Base-by-base conservation (phyloP, 2,888 invertebrate genomes). In the Hydroisotoma schaefferi region DNA sequence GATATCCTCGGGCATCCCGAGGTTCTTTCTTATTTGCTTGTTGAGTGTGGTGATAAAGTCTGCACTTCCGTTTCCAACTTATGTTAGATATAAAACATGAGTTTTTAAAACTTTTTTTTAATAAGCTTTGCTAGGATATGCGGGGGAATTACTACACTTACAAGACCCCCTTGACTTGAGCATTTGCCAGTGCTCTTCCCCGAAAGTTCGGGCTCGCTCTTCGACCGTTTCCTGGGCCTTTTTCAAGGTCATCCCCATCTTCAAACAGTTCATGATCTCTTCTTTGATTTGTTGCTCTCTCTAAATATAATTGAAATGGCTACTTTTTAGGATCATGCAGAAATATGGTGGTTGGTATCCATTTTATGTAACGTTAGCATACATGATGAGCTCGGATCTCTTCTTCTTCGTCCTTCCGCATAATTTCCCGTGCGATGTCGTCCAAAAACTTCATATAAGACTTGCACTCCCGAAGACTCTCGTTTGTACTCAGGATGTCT, bases 191-290 rank as follows among this genome's bases (percentile, higher is more conserved):
- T 52, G 12, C 18, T 52, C 56, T 29, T 81, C 80, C 65, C 81
- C 79, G 23, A 84, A 74, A 69, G 81, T 80, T 62, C 83, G 82
- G 77, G 88, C 89, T 76, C 90, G 88, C 58, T 83, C 44, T 18
- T 59, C 52, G 2, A 67, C 59, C 28, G 53, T 51, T 8, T 8
- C 81, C 27, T 90, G 80, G 26, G 88, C 83, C 63, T 86, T 84
- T 73, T 88, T 83, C 26, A 90, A 77, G 2, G 87, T 86, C 70
- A 83, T 78, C 59, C 86, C 83, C 61, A 89, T 82, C 73, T 85
- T 85, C 75, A 70, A 55, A 37, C 59, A 69, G 1, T 43, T 48
- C 6, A 68, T 59, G 12, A 71, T 44, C 38, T 71, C 70, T 51
- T 71, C 71, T 38, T 69, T 71, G 23, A 71, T 62, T 69, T 71